Evolutionary conservation across 2,113 vertebrate species (phyloP).

Genomic region (Chinchilla lanigera): DNA sequence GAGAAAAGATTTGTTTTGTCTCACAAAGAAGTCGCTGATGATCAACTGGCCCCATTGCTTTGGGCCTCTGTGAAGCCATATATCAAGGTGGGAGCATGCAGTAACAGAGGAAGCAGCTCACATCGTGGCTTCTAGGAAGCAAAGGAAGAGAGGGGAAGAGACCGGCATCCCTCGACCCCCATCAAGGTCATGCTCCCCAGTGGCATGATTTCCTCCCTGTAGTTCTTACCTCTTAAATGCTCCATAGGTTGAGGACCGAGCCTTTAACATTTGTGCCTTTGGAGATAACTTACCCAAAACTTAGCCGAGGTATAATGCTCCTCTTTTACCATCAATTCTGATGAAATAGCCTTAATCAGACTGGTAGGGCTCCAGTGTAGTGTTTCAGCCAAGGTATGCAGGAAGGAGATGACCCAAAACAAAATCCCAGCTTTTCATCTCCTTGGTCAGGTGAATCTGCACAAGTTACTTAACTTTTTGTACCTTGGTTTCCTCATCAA

Average conservation of each 20-base stretch:
- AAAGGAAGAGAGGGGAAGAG: background rate
- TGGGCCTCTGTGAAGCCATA: background rate
- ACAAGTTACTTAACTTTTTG: background rate
- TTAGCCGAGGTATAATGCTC: too few species aligned
- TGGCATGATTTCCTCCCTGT: too few species aligned
- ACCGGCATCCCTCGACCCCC: background rate
- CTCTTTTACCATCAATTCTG: too few species aligned
- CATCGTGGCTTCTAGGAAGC: background rate
- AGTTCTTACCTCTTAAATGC: background rate
- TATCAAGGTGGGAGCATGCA: accelerated
- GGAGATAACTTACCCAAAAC: background rate
- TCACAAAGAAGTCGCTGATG: accelerated
- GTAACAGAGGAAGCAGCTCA: background rate
- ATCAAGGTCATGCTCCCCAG: background rate
- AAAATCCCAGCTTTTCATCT: background rate
- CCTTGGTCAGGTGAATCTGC: background rate
- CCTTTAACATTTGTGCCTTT: background rate
- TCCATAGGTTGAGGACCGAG: background rate
- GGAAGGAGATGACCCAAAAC: background rate
- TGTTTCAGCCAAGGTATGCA: background rate
- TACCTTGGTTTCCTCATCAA: background rate
- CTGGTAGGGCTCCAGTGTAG: background rate
- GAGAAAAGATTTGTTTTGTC: background rate
- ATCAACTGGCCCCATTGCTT: background rate
- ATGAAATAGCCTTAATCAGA: background rate